Base-by-base conservation (phyloP, 1,140 invertebrate species). In the Holcopasites calliopsidis region DNA sequence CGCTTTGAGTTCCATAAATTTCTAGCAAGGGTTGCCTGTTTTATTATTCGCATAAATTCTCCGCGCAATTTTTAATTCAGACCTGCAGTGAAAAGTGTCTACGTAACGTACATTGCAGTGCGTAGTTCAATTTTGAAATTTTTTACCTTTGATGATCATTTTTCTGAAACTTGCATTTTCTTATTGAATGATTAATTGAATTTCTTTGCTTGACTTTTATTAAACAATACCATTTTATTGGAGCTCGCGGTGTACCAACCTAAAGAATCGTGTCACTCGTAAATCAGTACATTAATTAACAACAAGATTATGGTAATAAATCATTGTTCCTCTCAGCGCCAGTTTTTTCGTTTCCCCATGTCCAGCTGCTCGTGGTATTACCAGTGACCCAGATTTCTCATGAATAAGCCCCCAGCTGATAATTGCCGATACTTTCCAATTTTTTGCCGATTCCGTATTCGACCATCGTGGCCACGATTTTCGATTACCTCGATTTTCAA, bases 241-340 rank as follows among this genome's bases (percentile, higher is more conserved):
- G 35, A 70, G 54, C 47, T 33, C 28, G 2, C 47, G 54, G 58
- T 60, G 31, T 55, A 58, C 10, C 26, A 50, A 55, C 42, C 60
- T 5, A 80, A 80, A 76, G 65, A 62, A 65, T 33, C 42, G 31
- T 38, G 38, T 31, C 62, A 21, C 26, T 26, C 50, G 61, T 74
- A 74, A 77, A 82, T 82, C 79, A 60, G 57, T 62, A 60, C n/a
- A 73, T 82, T 82, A 77, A 77, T 82, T 77, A 61, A 44, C 74
- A 82, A 82, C 50, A 69, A 70, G 68, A 82, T 82, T 77, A 82
- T 54, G 65, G 40, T 69, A 77, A 82, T 82, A 82, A 82, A 82
- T 82, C 64, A 77, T 68, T 23, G 54, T 52, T 55, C 68, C 58
- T 44, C 16, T 13, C 44, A n/a, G 10, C 2, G 33, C 21, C 35